Evolutionary conservation across 2,797 vertebrate genomes (phyloP), one percentile per base, ranked within the genome.

Genomic region (Oreortyx pictus): DNA sequence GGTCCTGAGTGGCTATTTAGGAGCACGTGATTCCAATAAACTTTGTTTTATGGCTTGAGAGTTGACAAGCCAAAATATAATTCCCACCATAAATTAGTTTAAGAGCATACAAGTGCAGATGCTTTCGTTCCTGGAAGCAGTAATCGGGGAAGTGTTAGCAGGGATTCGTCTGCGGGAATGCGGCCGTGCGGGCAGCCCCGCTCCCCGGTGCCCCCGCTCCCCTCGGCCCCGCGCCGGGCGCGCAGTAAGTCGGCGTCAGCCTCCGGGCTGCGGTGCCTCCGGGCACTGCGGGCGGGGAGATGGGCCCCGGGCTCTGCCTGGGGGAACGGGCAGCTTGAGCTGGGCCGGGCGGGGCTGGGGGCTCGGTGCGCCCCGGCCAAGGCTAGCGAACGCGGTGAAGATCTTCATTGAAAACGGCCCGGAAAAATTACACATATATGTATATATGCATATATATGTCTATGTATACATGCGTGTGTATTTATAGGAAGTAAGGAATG

Each of bases 31-130:
- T 97, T 98, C 98, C 99, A 99, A 99, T 99, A 99, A 99, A 99
- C 98, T 99, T 99, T 99, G 99, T 99, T 99, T 99, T 99, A 99
- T 99, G 99, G 98, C 98, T 98, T 97, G 98, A 98, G 99, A 99
- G 98, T 99, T 99, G 99, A 99, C 99, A 99, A 99, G 99, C 98
- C 99, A 99, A 99, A 99, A 99, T 99, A 99, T 99, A 99, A 99
- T 99, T 99, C 99, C 99, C 99, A 99, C 99, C 99, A 99, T 99
- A 98, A 99, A 99, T 99, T 99, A 99, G 98, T 98, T 98, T 98
- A 98, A 98, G 98, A 98, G 99, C 98, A 98, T 98, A 98, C 97
- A 98, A 98, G 98, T 98, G 98, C 99, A 99, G 99, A 99, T 99
- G 98, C 98, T 98, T 97, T 97, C 97, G 98, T 98, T 98, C 98